phyloP scores from a whole-genome alignment of 2,888 invertebrate genomes.

The Herminia tarsipennalis region DNA sequence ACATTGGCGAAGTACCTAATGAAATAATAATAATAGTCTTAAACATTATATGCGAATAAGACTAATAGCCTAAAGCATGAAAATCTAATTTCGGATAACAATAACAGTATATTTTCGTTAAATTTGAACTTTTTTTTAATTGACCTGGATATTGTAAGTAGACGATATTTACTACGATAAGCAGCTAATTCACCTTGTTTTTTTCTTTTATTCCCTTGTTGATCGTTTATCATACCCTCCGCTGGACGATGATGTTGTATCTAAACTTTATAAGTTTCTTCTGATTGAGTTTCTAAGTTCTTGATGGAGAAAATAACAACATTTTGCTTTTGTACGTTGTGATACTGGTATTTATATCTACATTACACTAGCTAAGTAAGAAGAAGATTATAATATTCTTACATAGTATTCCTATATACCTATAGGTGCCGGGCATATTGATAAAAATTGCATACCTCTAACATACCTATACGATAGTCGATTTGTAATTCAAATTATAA shows the following conservation, averaged over 20 bases:
- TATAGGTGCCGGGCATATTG: neutral
- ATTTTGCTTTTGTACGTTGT: neutral
- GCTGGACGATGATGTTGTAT: constrained; percentile 21
- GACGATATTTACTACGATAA: constrained; percentile 20
- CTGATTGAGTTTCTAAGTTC: constrained; percentile 26
- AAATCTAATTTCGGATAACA: too few species aligned
- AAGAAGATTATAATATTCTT: too few species aligned
- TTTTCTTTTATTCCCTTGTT: constrained; percentile 34
- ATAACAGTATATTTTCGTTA: too few species aligned
- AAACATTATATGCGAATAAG: too few species aligned
- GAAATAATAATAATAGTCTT: too few species aligned
- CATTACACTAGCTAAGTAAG: neutral
- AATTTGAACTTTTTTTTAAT: too few species aligned
- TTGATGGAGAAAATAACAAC: constrained; percentile 4
- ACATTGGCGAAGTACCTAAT: too few species aligned
- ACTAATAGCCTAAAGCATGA: too few species aligned
- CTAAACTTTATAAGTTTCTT: constrained; percentile 28
- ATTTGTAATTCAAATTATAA: neutral
- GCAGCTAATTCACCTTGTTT: constrained; percentile 35
- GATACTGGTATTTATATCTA: neutral
- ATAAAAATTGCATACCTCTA: neutral
- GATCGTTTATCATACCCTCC: constrained; percentile 29
- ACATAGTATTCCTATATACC: neutral
- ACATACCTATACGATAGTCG: too few species aligned
- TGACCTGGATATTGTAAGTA: too few species aligned